Evolutionary conservation across 2,888 invertebrate species (phyloP).

Genomic region (Apodemia hepburni): DNA sequence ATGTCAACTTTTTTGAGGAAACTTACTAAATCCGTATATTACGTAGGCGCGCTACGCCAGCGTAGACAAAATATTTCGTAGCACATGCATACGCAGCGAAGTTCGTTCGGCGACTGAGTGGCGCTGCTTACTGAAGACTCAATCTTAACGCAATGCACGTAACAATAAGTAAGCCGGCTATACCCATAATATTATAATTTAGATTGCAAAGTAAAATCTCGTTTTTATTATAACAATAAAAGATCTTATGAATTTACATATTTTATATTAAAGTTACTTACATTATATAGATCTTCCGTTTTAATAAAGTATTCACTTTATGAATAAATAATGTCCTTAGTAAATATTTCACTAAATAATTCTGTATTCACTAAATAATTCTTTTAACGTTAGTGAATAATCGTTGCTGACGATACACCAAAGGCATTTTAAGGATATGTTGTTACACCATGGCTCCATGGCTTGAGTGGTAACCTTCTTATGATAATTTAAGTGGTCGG

Average conservation of each 20-base stretch:
- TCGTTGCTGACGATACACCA: no score
- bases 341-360: no score
- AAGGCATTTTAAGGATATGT: no score
- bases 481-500: no score
- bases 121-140: constrained; percentile 10
- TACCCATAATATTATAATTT: constrained; percentile 1
- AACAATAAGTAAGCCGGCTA: constrained; percentile 5
- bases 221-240: constrained; percentile 5
- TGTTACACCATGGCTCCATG: no score
- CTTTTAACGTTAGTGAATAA: no score
- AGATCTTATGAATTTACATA: not conserved
- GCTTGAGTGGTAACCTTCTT: no score
- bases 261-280: not conserved
- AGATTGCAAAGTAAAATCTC: not conserved
- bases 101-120: constrained; percentile 6
- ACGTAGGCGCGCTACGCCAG: constrained; percentile 7
- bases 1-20: not conserved
- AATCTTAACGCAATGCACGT: constrained; percentile 2
- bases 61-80: not conserved
- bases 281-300: not conserved
- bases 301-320: no score
- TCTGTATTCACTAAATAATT: no score
- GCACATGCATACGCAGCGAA: constrained; percentile 5
- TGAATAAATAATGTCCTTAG: no score
- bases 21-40: not conserved